Conservation (phyloP, 2,797 vertebrate genomes). For the Triplophysa yarkandensis region DNA sequence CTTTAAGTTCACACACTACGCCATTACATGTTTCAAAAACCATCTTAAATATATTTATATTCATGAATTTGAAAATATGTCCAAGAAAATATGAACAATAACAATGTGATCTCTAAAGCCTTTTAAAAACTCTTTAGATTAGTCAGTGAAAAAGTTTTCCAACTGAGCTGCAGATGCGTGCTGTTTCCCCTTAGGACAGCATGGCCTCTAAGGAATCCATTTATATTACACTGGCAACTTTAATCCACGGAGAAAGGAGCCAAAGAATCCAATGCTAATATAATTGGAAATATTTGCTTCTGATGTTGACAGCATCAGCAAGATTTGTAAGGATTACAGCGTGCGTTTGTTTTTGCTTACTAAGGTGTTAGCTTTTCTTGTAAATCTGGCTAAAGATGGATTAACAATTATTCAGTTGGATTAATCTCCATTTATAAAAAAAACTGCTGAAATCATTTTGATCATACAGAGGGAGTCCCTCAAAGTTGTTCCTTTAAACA, state of each 20-base stretch:
- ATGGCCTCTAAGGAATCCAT: constrained; percentile 35
- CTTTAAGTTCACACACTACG: not conserved
- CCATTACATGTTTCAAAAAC: constrained; percentile 4
- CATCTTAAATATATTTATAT: not conserved
- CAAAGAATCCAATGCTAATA: constrained; percentile 13
- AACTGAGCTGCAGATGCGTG: constrained; percentile 45
- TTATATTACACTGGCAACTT: constrained; percentile 43
- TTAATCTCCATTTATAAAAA: not conserved
- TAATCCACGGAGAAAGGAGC: constrained; percentile 28
- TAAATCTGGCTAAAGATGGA: constrained; percentile 9
- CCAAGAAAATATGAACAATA: not conserved
- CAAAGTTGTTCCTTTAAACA: constrained; percentile 21
- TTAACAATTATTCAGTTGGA: constrained; percentile 16
- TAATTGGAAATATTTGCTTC: constrained; percentile 16
- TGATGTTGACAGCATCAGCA: constrained; percentile 31
- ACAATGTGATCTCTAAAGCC: constrained; percentile 21
- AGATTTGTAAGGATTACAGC: not conserved
- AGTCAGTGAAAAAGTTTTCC: constrained; percentile 40
- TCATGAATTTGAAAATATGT: constrained; percentile 11
- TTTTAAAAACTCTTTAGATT: constrained; percentile 37
- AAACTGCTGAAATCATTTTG: constrained; percentile 6
- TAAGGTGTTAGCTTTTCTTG: constrained; percentile 6
- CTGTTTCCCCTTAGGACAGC: constrained; percentile 34
- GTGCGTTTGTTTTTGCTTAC: not conserved
- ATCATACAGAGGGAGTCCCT: constrained; percentile 21